Base-by-base conservation (phyloP, 2,113 vertebrate genomes). In the Anolis carolinensis region DNA sequence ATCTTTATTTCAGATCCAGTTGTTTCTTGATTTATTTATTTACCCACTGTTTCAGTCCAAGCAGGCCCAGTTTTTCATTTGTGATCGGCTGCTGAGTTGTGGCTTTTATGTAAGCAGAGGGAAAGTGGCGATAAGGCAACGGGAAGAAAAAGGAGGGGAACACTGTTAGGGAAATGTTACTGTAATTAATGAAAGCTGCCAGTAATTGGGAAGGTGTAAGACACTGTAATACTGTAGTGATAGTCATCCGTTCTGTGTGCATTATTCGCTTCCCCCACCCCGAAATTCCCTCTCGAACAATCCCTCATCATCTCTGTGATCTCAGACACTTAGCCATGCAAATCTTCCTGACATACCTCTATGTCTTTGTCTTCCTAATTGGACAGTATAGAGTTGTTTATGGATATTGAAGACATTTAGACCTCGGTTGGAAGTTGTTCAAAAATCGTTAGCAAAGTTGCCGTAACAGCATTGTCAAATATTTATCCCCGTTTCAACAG, bases 311-410 rank as follows among this genome's bases (percentile, higher is more conserved):
- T 97, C 97, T 95, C 97, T 96, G 94, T 96, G 97, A 98, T 98
- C 97, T 97, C 97, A 97, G 96, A 96, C 98, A 97, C 98, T 97
- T 97, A 97, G 96, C 98, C 98, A 98, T 99, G 98, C 99, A 99
- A 97, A 99, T 98, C 98, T 97, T 97, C 94, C 96, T 98, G 98
- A 99, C 98, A 98, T 97, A 95, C 91, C 96, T 96, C 97, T 98
- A 97, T 92, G 97, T 98, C 98, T 98, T 98, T 98, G 98, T 98
- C 98, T 97, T 96, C 97, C 97, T 99, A 99, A 99, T 99, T 99
- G 98, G 99, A 98, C 97, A 93, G 97, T 96, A 98, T 97, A 97
- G 98, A 98, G 97, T 98, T 98, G 98, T 99, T 99, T 99, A 99
- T 99, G 98, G 98, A 97, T 97, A 97, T 97, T 95, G 97, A 96